Base-by-base conservation (phyloP, 1,140 invertebrate genomes). In the Colletes gigas region DNA sequence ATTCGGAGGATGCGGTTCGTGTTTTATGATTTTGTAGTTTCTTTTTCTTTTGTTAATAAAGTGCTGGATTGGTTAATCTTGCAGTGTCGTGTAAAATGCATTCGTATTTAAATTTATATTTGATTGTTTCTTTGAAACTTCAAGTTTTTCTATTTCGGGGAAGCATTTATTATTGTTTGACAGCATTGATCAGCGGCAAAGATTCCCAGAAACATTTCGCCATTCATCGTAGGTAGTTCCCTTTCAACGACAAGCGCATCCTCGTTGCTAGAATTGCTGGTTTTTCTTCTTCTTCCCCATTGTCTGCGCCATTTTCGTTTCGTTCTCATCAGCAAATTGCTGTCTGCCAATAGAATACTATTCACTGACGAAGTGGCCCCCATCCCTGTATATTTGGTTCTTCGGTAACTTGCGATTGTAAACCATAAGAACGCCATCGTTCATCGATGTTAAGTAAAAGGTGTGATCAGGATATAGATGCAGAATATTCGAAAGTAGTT, bases 301-400 rank as follows among this genome's bases (percentile, higher is more conserved):
- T 74, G 60, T 75, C 41, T 2, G 12, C 50, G 12, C 50, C 19
- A 14, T 62, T 79, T 41, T 52, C 47, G 30, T 81, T 68, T 70
- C 71, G 47, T n/a, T 6, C 39, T 80, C 78, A 80, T 80, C 78
- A 66, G 62, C 52, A 66, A 59, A 80, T 80, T 74, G 71, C 78
- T 21, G 71, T 67, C 71, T 67, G 52, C 52, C 71, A 30, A 79
- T 79, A 14, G 19, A 73, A 65, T 39, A 52, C 17, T 17, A 1
- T 62, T 7, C 21, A 62, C 8, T 47, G 30, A 60, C 55, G n/a
- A 70, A 60, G 9, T 10, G n/a, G 8, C 5, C 41, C 5, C 41
- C 17, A 17, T 60, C 4, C n/a, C 14, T 52, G 21, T 10, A 6
- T 10, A 6, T 15, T 1, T 15, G 2, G 52, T 67, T 30, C 41